Evolutionary conservation across 2,888 invertebrate species (phyloP), one percentile per base, ranked within the genome.

Genomic region (Xiphydria camelus): DNA sequence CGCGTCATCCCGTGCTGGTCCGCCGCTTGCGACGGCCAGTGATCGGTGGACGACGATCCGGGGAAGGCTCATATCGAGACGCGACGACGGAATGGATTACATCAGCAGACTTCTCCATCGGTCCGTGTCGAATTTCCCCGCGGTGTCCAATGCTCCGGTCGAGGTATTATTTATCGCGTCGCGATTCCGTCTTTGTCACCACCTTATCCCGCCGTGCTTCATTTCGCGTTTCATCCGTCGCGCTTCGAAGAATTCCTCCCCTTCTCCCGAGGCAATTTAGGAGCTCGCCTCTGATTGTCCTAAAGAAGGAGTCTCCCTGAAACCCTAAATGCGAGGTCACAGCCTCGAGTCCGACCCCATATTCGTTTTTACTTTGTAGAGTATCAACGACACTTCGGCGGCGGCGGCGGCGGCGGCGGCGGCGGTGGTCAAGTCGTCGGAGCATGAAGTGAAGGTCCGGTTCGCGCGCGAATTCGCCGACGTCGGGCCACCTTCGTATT

Each of bases 401-500:
- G 23, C 44, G 7, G 63, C 59, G 43, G 29, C 36, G 15, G 18
- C 57, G 23, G 66, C 65, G 43, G 68, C 68, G 58, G 69, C 70
- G 50, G 61, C 70, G 41, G 69, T 69, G 47, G 70, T 71, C 26
- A 65, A 61, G 43, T 25, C 36, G 15, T 18, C 57, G 23, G 66
- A 66, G 43, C 68, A 69, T 57, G 69, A 71, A 50, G 61, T 70
- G 41, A 70, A 70, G 47, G 70, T 71, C 26, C 63, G 58, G 29
- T 70, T 70, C 43, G 55, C 62, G 35, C 66, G 70, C 22, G 70
- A 70, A 45, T 70, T 70, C 35, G 65, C 57, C 22, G 70, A 71
- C 40, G 68, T 52, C 20, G 53, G 34, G 37, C 26, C 54, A 5
- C 35, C 12, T 10, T 20, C 37, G 12, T 39, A 25, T 10, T 25